phyloP scores from a whole-genome alignment of 1,140 invertebrate species.

The Latrodectus geometricus region DNA sequence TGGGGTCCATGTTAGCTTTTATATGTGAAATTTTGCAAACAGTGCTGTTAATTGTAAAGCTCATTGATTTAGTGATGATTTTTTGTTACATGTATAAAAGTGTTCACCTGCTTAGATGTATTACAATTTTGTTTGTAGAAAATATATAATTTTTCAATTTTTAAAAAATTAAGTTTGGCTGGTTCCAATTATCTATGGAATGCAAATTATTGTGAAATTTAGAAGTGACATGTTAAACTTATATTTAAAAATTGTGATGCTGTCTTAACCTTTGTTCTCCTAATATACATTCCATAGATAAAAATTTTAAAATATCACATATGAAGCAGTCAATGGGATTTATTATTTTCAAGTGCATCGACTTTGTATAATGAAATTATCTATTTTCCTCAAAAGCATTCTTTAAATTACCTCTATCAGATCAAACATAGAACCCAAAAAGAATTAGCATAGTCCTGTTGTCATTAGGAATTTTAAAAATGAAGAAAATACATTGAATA shows the following conservation, averaged over 20 bases:
- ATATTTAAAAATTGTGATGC: conserved; percentile 42
- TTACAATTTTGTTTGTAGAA: neutral
- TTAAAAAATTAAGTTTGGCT: conserved; percentile 46
- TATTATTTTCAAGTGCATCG: conserved; percentile 15
- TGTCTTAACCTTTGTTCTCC: conserved; percentile 22
- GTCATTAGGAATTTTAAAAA: neutral
- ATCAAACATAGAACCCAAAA: neutral
- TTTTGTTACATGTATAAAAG: neutral
- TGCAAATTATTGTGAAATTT: neutral
- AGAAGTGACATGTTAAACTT: conserved; percentile 37
- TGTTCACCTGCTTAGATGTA: neutral
- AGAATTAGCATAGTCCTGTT: neutral
- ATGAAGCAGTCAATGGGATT: conserved; percentile 44
- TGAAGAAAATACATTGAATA: no score
- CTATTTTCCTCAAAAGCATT: conserved; percentile 48
- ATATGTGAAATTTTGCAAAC: neutral
- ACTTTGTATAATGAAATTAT: conserved; percentile 30
- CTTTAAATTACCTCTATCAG: conserved; percentile 11
- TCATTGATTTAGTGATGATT: neutral
- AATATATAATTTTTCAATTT: neutral
- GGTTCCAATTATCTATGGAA: conserved; percentile 53
- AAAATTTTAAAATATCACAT: conserved; percentile 37
- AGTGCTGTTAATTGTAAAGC: neutral
- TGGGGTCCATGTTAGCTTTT: neutral
- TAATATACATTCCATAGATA: conserved; percentile 55